These are phyloP conservation scores for Philaethria dido DNA, from an alignment of 2,888 invertebrate species.

Conservation along the genomic window DNA sequence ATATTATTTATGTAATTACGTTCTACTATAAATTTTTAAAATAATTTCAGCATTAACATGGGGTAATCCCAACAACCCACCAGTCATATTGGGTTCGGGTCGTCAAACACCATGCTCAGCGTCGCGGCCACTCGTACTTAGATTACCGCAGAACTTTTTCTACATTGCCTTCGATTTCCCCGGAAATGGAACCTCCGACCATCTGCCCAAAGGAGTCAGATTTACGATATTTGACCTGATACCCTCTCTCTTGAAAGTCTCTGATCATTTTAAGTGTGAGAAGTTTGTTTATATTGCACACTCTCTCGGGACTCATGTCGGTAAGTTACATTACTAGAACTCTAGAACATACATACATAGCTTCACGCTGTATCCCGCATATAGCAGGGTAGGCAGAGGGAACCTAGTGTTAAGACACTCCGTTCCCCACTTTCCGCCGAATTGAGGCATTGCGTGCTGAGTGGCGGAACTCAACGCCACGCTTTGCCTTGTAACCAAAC, in stretches of 20 bases:
- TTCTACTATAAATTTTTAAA: background rate
- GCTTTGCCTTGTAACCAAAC: too few species aligned
- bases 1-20: too few species aligned
- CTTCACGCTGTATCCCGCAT: too few species aligned
- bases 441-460: too few species aligned
- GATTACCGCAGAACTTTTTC: slow-evolving; percentile 70
- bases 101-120: slow-evolving; percentile 84
- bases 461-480: too few species aligned
- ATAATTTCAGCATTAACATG: slow-evolving; percentile 81
- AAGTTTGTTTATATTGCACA: slow-evolving; percentile 67
- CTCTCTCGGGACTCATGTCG: slow-evolving; percentile 64
- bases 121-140: slow-evolving; percentile 81
- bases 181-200: slow-evolving; percentile 84
- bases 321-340: slow-evolving; percentile 52
- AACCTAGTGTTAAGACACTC: too few species aligned
- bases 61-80: slow-evolving; percentile 78
- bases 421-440: too few species aligned
- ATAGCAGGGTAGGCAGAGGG: too few species aligned
- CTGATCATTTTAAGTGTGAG: slow-evolving; percentile 62
- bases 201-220: slow-evolving; percentile 67
- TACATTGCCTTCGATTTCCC: slow-evolving; percentile 80
- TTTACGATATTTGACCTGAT: slow-evolving; percentile 58
- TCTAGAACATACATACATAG: too few species aligned
- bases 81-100: slow-evolving; percentile 84
- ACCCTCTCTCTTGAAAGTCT: slow-evolving; percentile 53